Evolutionary conservation across 2,888 invertebrate genomes (phyloP), one percentile per base, ranked within the genome.

Genomic region (Troilus luridus): DNA sequence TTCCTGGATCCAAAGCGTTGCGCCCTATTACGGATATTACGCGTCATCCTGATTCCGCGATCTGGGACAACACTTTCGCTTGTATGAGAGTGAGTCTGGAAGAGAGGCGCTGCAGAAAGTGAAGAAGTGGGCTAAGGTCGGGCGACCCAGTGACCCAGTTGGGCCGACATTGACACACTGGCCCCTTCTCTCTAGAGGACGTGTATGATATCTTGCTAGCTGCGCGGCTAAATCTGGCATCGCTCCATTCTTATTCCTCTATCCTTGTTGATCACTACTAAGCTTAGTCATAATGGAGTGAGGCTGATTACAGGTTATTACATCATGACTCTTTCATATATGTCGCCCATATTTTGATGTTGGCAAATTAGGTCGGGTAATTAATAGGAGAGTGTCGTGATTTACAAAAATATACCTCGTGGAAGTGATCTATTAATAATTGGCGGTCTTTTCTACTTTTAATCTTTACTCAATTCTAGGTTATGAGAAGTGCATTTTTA

Each of bases 101-200:
- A 58, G 27, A 85, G 81, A 41, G 85, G n/a, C 56, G 85, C 85
- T 85, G 85, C 85, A 89, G 89, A 89, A 89, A 90, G 90, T 90
- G 90, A 90, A 90, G 41, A 90, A 90, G 81, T 90, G 67, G 56
- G 90, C 90, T 72, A 90, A 90, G 90, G 90, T 81, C 90, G 90
- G 59, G 21, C 90, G 67, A 77, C 90, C 90, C 77, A 90, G 14
- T 90, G 90, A 67, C 90, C 90, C 77, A 90, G 56, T 77, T 90
- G 81, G 41, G 19, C 81, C 72, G 90, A 81, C 90, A 90, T 90
- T 77, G 72, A 90, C 90, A 72, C 60, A 90, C 90, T 77, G 90
- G 67, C 90, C 90, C 90, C 58, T 56, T 59, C 56, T 59, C 12
- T 10, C 81, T 41, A n/a, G 72, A 85, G 85, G 85, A 85, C 85